These are phyloP conservation scores for Peromyscus polionotus DNA, from an alignment of 2,113 vertebrate species.

Conservation along the genomic window DNA sequence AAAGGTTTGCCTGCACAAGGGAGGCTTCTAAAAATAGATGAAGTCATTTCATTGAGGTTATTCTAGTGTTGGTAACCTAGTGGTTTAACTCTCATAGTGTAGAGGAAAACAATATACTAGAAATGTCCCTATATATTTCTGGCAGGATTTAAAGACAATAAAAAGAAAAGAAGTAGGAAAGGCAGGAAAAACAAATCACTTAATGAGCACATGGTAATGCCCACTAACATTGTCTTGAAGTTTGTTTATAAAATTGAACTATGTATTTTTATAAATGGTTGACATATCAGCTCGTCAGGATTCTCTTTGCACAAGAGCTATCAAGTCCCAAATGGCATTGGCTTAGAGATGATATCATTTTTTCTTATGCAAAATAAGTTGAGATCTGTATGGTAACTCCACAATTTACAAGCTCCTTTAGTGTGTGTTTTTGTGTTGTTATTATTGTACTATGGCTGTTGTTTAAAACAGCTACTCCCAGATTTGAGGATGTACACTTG, in stretches of 20 bases:
- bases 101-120: not conserved
- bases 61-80: slow-evolving; percentile 41
- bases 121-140: not conserved
- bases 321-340: not conserved
- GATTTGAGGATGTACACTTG: not conserved
- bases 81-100: not conserved
- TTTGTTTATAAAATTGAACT: not conserved
- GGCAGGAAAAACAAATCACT: not conserved
- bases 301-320: not conserved
- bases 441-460: not conserved
- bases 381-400: not conserved
- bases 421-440: not conserved
- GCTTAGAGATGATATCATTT: not conserved
- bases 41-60: not conserved
- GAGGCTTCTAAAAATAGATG: not conserved
- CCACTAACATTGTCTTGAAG: not conserved
- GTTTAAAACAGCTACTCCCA: not conserved
- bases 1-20: not conserved
- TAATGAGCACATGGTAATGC: not conserved
- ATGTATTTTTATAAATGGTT: slow-evolving; percentile 1
- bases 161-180: no score
- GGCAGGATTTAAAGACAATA: not conserved
- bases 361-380: slow-evolving; percentile 21
- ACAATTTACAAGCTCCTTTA: not conserved
- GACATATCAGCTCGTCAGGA: not conserved